Evolutionary conservation across 2,113 vertebrate species (phyloP), one percentile per base, ranked within the genome.

Genomic region (Phylloscopus whistleri): DNA sequence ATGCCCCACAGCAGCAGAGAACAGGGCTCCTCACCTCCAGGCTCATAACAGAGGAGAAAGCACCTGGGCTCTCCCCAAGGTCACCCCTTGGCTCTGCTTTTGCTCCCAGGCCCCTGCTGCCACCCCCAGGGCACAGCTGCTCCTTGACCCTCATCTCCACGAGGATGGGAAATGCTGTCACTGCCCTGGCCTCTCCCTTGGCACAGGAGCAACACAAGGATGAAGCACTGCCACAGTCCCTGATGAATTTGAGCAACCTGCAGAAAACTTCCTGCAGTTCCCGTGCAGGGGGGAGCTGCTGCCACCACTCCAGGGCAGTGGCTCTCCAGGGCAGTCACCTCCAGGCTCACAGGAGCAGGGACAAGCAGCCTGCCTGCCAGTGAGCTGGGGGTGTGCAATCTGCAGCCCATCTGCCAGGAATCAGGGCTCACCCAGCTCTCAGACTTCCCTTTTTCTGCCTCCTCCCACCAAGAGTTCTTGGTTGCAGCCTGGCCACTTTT

Each of bases 31-130:
- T 82, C 74, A 62, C 52, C 66, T 84, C 60, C 30, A 90, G 64
- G 52, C 13, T 62, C 35, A 2, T 8, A 24, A 46, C 0, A 6
- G 6, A 4, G 16, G 1, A 48, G 30, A 84, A 78, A 53, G 16
- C 10, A 0, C 6, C 44, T 0, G 0, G 10, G 49, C 31, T 73
- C 23, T 55, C 39, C 14, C 35, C 1, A 0, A 1, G 33, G 24
- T 66, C 68, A 83, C 37, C 35, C 13, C 46, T 9, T 1, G 0
- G 43, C 14, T 20, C 0, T 0, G 0, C 14, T 44, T 91, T 22
- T 79, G 24, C 20, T 69, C 30, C 80, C 76, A 94, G 59, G 22
- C 41, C 48, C 49, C 30, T 2, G 2, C n/a, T 64, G 68, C 30
- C 37, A 23, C 58, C 70, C 14, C 22, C 41, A 93, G 60, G 51